These are phyloP conservation scores for Vidua chalybeata DNA, from an alignment of 2,113 vertebrate genomes.

Conservation along the genomic window DNA sequence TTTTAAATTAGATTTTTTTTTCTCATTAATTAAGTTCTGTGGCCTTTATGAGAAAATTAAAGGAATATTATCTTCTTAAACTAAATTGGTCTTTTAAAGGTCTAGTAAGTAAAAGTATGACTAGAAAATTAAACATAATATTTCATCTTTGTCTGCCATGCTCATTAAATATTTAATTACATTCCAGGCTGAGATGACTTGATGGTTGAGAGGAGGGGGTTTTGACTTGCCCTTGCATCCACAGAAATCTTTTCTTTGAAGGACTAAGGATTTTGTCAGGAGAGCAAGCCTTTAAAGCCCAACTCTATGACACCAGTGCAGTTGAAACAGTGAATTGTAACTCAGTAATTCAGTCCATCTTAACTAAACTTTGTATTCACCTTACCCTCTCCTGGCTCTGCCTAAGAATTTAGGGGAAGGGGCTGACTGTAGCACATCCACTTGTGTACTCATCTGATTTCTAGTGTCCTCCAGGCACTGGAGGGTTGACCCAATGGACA, in stretches of 20 bases:
- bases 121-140: conserved; percentile 65
- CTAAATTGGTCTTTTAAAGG: conserved; percentile 55
- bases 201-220: background rate
- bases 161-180: conserved; percentile 69
- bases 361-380: background rate
- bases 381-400: background rate
- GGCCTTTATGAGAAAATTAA: conserved; percentile 66
- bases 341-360: background rate
- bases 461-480: background rate
- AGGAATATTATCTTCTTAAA: conserved; percentile 57
- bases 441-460: background rate
- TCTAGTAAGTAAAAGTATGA: conserved; percentile 53
- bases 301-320: background rate
- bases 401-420: background rate
- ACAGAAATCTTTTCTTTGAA: background rate
- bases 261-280: background rate
- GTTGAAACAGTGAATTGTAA: background rate
- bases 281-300: background rate
- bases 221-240: background rate
- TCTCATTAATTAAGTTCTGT: conserved; percentile 55
- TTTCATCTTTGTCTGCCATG: conserved; percentile 56
- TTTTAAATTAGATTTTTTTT: conserved; percentile 38
- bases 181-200: background rate
- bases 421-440: background rate
- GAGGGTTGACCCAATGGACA: background rate